Evolutionary conservation across 2,888 invertebrate species (phyloP).

Genomic region (Eupeodes latifasciatus): DNA sequence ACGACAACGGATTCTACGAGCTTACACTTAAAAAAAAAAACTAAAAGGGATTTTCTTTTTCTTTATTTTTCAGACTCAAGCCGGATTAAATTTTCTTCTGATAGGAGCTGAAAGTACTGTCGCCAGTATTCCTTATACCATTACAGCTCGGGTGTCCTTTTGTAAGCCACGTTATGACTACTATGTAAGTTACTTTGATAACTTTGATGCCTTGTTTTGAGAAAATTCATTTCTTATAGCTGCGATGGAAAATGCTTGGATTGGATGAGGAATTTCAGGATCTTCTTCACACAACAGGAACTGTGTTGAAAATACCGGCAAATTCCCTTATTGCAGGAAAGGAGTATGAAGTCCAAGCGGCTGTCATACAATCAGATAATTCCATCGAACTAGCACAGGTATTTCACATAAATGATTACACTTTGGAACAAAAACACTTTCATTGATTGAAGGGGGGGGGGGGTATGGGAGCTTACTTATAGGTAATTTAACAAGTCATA

Average conservation of each 20-base stretch:
- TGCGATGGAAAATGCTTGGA: conserved; percentile 77
- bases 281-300: conserved; percentile 72
- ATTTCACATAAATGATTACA: background rate
- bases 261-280: conserved; percentile 76
- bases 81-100: conserved; percentile 77
- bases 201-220: background rate
- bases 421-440: background rate
- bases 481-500: conserved; percentile 27
- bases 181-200: conserved; percentile 52
- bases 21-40: background rate
- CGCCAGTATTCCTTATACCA: conserved; percentile 74
- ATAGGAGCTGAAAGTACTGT: conserved; percentile 77
- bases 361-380: conserved; percentile 63
- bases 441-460: no score
- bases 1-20: background rate
- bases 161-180: conserved; percentile 77
- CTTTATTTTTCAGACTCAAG: conserved; percentile 45
- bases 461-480: background rate
- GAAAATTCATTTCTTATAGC: conserved; percentile 6
- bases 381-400: conserved; percentile 63
- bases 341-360: conserved; percentile 77
- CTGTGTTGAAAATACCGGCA: conserved; percentile 74
- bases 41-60: background rate
- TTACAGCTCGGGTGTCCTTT: conserved; percentile 77
- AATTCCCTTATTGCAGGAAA: conserved; percentile 75